A percentile compares a stretch with the other conserved stretches of the same genome.
Evolutionary conservation across 2,797 vertebrate genomes (phyloP).

Genomic region (Luscinia megarhynchos): DNA sequence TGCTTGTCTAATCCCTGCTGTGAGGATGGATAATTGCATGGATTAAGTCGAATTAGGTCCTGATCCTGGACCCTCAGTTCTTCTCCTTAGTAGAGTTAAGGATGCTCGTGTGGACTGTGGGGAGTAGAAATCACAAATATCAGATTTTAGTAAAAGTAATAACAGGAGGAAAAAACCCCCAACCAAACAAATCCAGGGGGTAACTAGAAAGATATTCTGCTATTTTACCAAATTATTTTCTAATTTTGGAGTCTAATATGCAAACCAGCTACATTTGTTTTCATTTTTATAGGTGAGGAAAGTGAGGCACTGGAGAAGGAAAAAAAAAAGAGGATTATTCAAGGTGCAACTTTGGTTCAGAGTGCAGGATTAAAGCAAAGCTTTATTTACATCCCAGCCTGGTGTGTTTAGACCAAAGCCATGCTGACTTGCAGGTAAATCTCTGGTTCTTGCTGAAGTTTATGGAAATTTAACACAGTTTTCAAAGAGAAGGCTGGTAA

Average conservation of each 20-base stretch:
- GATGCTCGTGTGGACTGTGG: background rate
- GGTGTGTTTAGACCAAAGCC: background rate
- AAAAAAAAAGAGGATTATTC: background rate
- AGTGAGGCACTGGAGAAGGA: background rate
- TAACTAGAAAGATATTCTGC: background rate
- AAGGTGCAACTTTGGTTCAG: background rate
- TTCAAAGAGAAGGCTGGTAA: background rate
- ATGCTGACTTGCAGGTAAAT: background rate
- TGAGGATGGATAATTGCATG: background rate
- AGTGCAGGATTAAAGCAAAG: background rate
- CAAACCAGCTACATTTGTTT: background rate
- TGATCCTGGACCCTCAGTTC: background rate
- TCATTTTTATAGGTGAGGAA: background rate
- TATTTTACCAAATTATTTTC: background rate
- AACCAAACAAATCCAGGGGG: too few relatives aligned
- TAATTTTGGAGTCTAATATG: background rate
- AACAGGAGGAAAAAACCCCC: background rate
- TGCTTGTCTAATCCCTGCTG: fast-evolving
- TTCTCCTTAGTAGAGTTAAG: background rate
- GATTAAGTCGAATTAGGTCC: background rate
- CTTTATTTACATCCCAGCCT: background rate
- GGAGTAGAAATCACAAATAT: fast-evolving
- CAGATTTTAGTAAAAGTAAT: background rate
- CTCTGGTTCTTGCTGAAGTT: background rate
- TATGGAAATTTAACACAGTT: fast-evolving